Base-by-base conservation (phyloP, 1,140 invertebrate species). In the Bursaphelenchus mucronatus region DNA sequence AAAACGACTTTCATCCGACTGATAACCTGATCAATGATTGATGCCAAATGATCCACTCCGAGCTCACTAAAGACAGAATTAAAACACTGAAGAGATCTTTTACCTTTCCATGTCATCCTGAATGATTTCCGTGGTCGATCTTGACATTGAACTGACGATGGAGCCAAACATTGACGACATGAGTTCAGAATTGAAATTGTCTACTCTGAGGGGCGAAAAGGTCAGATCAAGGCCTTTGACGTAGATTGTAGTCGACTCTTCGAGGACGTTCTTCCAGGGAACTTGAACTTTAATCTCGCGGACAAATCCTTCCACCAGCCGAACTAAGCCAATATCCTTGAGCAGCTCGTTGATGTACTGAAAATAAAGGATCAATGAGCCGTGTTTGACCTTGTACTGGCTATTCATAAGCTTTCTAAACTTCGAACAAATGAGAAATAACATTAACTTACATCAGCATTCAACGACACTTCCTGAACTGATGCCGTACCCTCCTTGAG, bases 1-100 rank as follows among this genome's bases (percentile, higher is more conserved):
- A 74, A 74, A 45, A 68, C 30, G 8, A 74, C 47, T 65, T 74
- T 74, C n/a, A 74, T 76, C 39, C 70, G 58, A 9, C 63, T 30
- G 15, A 74, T 74, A 8, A 74, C 54, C 15, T 64, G 69, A 43
- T 74, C 72, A 39, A 74, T 71, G 11, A 73, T 43, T 46, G 51
- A 56, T 3, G 72, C 72, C 43, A 75, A 76, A 15, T 71, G 61
- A 7, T 73, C 71, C 10, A 72, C 58, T 15, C 71, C 74, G 7
- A 9, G 39, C 10, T 13, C n/a, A 17, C 57, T 64, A 30, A 43
- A 30, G 46, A 64, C 63, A 9, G 40, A 67, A 63, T 15, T 4
- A 62, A 11, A 59, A 62, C n/a, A 54, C 1, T 53, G n/a, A 62
- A n/a, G 40, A 39, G 21, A 3, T 4, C 2, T 19, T 3, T 59